phyloP scores from a whole-genome alignment of 1,140 invertebrate genomes.

The Acromyrmex charruanus region DNA sequence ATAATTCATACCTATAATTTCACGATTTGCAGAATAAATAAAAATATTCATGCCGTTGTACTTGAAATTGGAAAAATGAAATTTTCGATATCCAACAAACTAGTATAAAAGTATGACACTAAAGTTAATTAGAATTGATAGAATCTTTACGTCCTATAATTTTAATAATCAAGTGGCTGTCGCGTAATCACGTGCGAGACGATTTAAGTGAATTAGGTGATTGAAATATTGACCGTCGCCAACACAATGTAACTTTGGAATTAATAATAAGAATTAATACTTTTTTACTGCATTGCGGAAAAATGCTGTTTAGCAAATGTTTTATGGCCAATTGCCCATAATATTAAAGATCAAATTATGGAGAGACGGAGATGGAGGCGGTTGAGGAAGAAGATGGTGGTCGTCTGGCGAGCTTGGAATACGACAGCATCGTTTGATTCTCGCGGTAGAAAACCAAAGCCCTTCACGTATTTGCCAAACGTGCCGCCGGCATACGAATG shows the following conservation, averaged over 20 bases:
- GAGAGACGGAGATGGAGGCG: not conserved
- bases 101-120: no score
- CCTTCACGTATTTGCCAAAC: slow-evolving; percentile 74
- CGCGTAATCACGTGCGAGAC: not conserved
- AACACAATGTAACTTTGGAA: not conserved
- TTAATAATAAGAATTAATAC: not conserved
- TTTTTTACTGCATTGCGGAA: not conserved
- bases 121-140: not conserved
- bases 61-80: not conserved
- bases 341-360: slow-evolving; percentile 34
- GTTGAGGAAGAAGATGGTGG: not conserved
- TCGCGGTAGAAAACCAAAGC: slow-evolving; percentile 73
- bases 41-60: not conserved
- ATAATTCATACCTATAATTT: not conserved
- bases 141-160: not conserved
- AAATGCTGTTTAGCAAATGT: not conserved
- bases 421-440: slow-evolving; percentile 73
- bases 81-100: not conserved
- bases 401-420: slow-evolving; percentile 62
- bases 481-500: slow-evolving; percentile 76
- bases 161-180: not conserved
- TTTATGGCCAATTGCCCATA: not conserved
- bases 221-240: not conserved
- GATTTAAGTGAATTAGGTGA: not conserved
- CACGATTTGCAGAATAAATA: not conserved